These are phyloP conservation scores for honey bee (Apis mellifera) DNA, from an alignment of 1,140 invertebrate genomes.

Conservation along the genomic window Amel_HAv3.1 CM009943.2:2748001-2748500, in stretches of 20 bases:
- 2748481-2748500: constrained; percentile 80
- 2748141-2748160: not conserved
- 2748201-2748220: constrained; percentile 52
- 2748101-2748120: not conserved
- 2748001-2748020: not conserved
- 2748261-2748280: constrained; percentile 57
- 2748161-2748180: constrained; percentile 46
- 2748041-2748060: constrained; percentile 26
- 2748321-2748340: constrained; percentile 60
- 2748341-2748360: constrained; percentile 59
- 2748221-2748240: constrained; percentile 60
- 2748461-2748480: constrained; percentile 75
- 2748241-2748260: constrained; percentile 26
- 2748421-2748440: not conserved
- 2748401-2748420: not conserved
- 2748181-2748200: constrained; percentile 44
- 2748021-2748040: constrained; percentile 39
- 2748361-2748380: constrained; percentile 38
- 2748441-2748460: constrained; percentile 71
- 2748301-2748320: constrained; percentile 55
- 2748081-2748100: constrained; percentile 44
- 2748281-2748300: not conserved
- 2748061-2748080: constrained; percentile 41
- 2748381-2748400: constrained; percentile 19
- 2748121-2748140: not conserved